These are phyloP conservation scores for Brachionus paranguensis DNA, from an alignment of 1,140 invertebrate species.

Conservation along the genomic window DNA sequence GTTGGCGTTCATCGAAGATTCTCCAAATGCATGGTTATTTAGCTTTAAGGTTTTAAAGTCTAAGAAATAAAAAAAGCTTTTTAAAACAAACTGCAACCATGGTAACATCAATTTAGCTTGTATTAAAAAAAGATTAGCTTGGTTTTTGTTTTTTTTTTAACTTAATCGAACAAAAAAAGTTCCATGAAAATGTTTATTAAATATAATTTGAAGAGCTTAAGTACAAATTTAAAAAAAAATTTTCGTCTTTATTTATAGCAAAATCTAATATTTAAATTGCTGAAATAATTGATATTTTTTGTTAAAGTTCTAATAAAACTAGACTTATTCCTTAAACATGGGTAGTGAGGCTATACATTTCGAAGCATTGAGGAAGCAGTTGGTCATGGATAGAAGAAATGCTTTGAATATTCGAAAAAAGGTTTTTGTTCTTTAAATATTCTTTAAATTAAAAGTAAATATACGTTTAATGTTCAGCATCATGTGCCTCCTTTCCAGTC, in stretches of 20 bases:
- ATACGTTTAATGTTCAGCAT: not conserved
- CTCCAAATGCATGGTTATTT: not conserved
- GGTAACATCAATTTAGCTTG: not conserved
- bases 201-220: not conserved
- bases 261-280: not conserved
- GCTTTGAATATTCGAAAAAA: conserved; percentile 6
- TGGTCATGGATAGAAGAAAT: conserved; percentile 26
- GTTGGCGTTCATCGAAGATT: not conserved
- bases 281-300: not conserved
- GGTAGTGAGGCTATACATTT: conserved; percentile 38
- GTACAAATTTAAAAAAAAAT: not conserved
- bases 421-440: not conserved
- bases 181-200: not conserved
- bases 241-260: not conserved
- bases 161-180: not conserved
- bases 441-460: too few species aligned
- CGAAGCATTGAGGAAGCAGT: conserved; percentile 29
- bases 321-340: conserved; percentile 1
- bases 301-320: not conserved
- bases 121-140: not conserved
- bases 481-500: conserved; percentile 32
- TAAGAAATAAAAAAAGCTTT: not conserved
- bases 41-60: conserved; percentile 9
- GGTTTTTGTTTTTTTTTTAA: not conserved
- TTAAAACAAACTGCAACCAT: not conserved